Percentiles rank a stretch among this genome's conserved stretches.
Evolutionary conservation across 2,113 vertebrate genomes (phyloP).

Genomic region (Cottus gobio): DNA sequence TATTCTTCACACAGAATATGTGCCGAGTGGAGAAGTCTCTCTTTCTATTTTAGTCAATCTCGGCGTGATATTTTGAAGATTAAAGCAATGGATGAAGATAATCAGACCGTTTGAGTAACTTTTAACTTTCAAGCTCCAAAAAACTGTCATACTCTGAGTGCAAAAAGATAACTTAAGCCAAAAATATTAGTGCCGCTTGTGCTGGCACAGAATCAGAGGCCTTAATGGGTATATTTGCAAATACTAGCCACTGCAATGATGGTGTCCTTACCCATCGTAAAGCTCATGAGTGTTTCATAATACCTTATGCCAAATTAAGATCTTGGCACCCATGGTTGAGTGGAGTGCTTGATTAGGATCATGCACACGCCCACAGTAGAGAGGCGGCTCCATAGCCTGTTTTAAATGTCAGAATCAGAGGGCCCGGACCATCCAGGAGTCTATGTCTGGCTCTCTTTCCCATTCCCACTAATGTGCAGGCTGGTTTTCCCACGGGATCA

Average conservation of each 20-base stretch:
- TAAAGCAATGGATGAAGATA: not conserved
- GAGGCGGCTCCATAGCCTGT: constrained; percentile 39
- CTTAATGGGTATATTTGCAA: constrained; percentile 20
- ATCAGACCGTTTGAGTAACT: not conserved
- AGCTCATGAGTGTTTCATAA: constrained; percentile 55
- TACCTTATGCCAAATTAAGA: constrained; percentile 54
- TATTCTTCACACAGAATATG: not conserved
- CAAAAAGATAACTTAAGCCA: not conserved
- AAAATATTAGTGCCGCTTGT: not conserved
- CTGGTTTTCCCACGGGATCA: constrained; percentile 48
- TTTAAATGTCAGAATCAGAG: constrained; percentile 58
- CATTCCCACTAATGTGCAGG: constrained; percentile 53
- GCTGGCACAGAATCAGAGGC: constrained; percentile 5
- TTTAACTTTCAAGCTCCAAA: not conserved
- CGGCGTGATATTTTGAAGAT: not conserved
- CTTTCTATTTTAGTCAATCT: not conserved
- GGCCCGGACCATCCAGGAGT: constrained; percentile 41
- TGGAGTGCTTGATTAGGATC: constrained; percentile 51
- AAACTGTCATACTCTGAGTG: not conserved
- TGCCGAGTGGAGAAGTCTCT: not conserved
- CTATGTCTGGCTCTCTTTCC: constrained; percentile 38
- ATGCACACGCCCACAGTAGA: constrained; percentile 17
- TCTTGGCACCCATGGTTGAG: constrained; percentile 27
- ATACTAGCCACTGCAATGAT: constrained; percentile 15
- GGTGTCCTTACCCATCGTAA: constrained; percentile 43